Conservation (phyloP, 1,140 invertebrate species). For the Plectrocnemia conspersa region DNA sequence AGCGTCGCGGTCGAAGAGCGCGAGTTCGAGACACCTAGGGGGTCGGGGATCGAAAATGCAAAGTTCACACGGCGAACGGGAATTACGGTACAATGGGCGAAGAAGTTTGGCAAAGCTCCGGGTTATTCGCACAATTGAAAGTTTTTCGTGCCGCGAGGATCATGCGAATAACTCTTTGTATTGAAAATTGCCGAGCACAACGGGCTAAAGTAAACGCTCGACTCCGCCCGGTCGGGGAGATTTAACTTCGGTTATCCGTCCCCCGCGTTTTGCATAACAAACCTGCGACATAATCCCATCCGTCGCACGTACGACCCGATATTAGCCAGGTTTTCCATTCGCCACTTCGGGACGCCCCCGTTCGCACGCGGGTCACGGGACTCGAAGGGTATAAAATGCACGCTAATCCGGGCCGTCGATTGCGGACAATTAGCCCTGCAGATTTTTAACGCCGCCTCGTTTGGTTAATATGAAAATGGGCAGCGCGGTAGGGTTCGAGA, state of each 20-base stretch:
- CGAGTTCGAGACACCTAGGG: conserved; percentile 5
- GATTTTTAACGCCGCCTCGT: no score
- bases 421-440: no score
- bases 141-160: conserved; percentile 20
- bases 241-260: conserved; percentile 21
- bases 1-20: background rate
- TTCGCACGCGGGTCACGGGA: no score
- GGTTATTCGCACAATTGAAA: conserved; percentile 25
- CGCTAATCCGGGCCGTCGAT: no score
- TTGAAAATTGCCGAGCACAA: conserved; percentile 18
- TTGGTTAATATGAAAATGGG: no score
- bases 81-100: conserved; percentile 26
- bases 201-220: conserved; percentile 2
- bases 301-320: no score
- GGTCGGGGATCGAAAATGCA: conserved; percentile 2
- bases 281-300: no score
- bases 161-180: conserved; percentile 24
- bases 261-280: conserved; percentile 22
- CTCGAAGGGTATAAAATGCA: no score
- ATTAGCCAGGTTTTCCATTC: no score
- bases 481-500: no score
- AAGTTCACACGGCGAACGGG: background rate
- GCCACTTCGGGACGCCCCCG: no score
- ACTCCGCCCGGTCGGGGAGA: conserved; percentile 7
- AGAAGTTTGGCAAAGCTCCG: conserved; percentile 15